Evolutionary conservation across 2,113 vertebrate genomes (phyloP).

Genomic region (Trichechus manatus): DNA sequence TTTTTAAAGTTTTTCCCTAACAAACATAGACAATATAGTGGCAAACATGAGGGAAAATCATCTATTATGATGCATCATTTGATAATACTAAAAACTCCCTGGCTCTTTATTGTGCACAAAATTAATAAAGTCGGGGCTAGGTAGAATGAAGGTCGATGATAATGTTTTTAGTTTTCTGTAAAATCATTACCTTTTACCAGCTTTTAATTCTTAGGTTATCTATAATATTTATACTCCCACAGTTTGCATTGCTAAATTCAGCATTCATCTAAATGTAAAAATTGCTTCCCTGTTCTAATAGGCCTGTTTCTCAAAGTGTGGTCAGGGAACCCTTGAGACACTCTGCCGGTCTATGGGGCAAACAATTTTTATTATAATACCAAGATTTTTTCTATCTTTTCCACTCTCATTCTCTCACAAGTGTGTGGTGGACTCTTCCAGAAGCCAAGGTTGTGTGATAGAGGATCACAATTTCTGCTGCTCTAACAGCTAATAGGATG

Average conservation of each 20-base stretch:
- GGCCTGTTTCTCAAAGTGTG: background rate
- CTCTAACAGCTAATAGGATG: background rate
- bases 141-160: conserved; percentile 81
- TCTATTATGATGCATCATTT: conserved; percentile 85
- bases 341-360: background rate
- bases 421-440: background rate
- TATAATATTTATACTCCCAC: background rate
- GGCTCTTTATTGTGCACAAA: conserved; percentile 80
- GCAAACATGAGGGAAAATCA: conserved; percentile 80
- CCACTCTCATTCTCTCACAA: background rate
- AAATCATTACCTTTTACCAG: background rate
- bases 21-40: conserved; percentile 84
- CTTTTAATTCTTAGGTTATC: background rate
- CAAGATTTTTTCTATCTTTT: conserved; percentile 76
- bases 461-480: background rate
- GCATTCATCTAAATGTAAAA: background rate
- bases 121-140: conserved; percentile 80
- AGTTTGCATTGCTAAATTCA: background rate
- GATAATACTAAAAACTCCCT: conserved; percentile 78
- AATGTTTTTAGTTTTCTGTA: conserved; percentile 82
- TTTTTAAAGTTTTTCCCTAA: conserved; percentile 86
- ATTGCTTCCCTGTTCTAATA: background rate
- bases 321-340: background rate
- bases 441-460: background rate
- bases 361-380: background rate